Evolutionary conservation across 1,140 invertebrate genomes (phyloP).

Genomic region (Caenorhabditis briggsae): DNA sequence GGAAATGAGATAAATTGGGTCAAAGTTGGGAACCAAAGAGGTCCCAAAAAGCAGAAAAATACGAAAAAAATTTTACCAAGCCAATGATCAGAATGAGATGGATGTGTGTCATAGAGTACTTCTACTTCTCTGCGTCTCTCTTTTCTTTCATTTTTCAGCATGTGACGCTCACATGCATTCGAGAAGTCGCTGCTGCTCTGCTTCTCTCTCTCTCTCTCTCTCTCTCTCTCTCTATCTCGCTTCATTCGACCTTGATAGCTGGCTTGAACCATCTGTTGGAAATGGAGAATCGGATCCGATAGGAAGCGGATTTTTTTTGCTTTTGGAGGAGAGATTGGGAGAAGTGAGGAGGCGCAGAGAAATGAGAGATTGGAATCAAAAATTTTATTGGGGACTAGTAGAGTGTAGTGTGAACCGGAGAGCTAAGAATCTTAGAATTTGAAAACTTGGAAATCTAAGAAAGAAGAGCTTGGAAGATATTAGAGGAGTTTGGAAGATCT

Average conservation of each 20-base stretch:
- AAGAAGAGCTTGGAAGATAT: too few species aligned
- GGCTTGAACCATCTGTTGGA: conserved; percentile 2
- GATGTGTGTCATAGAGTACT: too few species aligned
- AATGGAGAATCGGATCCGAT: background rate
- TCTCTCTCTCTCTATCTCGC: background rate
- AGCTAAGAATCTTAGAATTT: too few species aligned
- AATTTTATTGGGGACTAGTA: too few species aligned
- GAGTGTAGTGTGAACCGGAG: too few species aligned
- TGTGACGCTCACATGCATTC: conserved; percentile 26
- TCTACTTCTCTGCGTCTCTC: background rate
- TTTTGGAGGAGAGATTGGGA: background rate
- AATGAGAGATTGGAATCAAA: background rate
- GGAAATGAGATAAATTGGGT: too few species aligned
- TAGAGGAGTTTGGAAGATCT: too few species aligned
- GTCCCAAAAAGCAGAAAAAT: background rate
- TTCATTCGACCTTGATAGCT: background rate
- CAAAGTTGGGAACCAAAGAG: background rate
- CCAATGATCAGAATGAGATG: background rate
- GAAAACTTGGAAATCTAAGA: too few species aligned
- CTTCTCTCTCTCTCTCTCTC: background rate
- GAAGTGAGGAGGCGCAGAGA: background rate
- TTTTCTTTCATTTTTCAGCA: background rate
- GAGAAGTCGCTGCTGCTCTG: background rate
- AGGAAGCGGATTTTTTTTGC: background rate
- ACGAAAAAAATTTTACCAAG: background rate